Conservation (phyloP, 2,797 vertebrate genomes). For the Chromis chromis region DNA sequence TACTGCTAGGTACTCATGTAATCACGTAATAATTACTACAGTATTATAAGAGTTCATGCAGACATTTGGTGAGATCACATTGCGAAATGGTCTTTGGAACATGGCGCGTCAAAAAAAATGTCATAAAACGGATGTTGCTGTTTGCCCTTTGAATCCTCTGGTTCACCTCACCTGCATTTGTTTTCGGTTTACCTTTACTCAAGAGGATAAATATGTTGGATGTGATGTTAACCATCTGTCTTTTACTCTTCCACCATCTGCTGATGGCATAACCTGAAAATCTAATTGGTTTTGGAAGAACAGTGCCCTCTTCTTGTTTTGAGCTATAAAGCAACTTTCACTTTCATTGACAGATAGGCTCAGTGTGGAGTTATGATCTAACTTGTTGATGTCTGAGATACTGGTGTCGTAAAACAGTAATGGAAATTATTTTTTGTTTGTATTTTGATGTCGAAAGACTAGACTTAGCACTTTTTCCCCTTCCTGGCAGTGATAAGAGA, state of each 20-base stretch:
- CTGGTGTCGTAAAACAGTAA: too few species aligned
- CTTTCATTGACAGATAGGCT: background rate
- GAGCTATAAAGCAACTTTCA: background rate
- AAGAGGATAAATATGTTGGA: slow-evolving; percentile 61
- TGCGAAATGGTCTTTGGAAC: background rate
- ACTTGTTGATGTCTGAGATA: too few species aligned
- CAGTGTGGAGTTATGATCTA: background rate
- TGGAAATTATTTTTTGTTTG: too few species aligned
- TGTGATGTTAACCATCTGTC: slow-evolving; percentile 64
- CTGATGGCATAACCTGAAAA: slow-evolving; percentile 25
- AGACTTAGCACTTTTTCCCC: too few species aligned
- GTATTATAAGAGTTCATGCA: too few species aligned
- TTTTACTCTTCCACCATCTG: slow-evolving; percentile 53
- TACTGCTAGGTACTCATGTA: too few species aligned
- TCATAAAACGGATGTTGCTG: slow-evolving; percentile 29
- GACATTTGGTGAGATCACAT: background rate
- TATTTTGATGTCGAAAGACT: too few species aligned
- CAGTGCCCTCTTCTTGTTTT: slow-evolving; percentile 27
- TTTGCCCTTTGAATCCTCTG: slow-evolving; percentile 21
- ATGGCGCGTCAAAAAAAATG: background rate
- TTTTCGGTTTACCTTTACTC: slow-evolving; percentile 49
- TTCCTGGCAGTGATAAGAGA: too few species aligned
- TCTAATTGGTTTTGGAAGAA: slow-evolving; percentile 36
- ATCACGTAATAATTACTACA: too few species aligned
- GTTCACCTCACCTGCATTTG: slow-evolving; percentile 20